Evolutionary conservation across 2,888 invertebrate genomes (phyloP), one percentile per base, ranked within the genome.

Genomic region (Choreutis nemorana): DNA sequence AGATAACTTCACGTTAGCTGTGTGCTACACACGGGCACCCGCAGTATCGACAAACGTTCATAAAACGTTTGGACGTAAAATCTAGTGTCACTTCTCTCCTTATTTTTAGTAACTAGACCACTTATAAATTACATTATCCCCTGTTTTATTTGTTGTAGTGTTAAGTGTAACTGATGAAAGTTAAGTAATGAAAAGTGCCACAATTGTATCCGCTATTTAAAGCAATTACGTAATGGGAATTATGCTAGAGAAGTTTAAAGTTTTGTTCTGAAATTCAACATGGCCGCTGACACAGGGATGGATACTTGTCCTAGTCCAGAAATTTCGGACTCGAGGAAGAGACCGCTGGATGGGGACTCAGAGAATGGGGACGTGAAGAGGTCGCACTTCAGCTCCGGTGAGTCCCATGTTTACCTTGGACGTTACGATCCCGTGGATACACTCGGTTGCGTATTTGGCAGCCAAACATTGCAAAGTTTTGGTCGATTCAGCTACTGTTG

Each of bases 281-380:
- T 91, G 91, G 91, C 91, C 84, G 91, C 91, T 81, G 91, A 91
- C 83, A 89, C 90, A 84, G 89, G 89, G 84, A 91, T 91, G 91
- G 91, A 91, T 85, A 90, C 91, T 84, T 91, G 91, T 85, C 89
- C 91, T 78, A 91, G 91, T 84, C 91, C 92, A 80, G 92, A 92
- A 85, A 90, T 90, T 79, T 84, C 87, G 67, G 92, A 92, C 83
- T 91, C 91, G 78, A 87, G 92, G 80, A 92, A 92, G 83, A 86
- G 92, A 75, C 92, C 91, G 55, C 85, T 91, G 61, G 92, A 92
- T 81, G 86, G 86, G 48, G 91, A 91, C 81, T 87, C 87, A 55
- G 92, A 92, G 80, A 91, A 90, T 83, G 91, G 90, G 65, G 87
- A 90, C 67, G 89, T 89, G 56, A 92, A 92, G 81, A 87, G 91